Evolutionary conservation across 1,140 invertebrate species (phyloP).

Genomic region (Conus betulinus): DNA sequence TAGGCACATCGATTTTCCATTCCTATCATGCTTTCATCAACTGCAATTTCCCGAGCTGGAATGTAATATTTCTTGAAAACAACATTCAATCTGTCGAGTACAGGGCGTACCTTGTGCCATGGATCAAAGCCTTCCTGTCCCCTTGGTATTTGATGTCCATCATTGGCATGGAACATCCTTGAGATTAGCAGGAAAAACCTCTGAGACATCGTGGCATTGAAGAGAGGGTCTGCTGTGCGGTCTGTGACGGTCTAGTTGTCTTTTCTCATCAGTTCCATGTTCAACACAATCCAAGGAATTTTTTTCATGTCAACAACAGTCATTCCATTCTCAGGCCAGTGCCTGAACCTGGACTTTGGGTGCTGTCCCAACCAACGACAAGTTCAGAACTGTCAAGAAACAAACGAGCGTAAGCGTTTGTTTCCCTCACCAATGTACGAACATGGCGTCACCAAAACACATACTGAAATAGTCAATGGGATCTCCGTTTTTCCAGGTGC

Average conservation of each 20-base stretch:
- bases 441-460: neutral
- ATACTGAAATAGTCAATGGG: slow-evolving; percentile 21
- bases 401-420: slow-evolving; percentile 9
- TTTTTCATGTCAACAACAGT: neutral
- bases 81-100: slow-evolving; percentile 32
- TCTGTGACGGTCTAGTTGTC: neutral
- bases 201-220: neutral
- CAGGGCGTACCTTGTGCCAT: slow-evolving; percentile 38
- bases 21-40: slow-evolving; percentile 50
- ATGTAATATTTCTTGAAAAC: slow-evolving; percentile 28
- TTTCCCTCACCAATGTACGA: neutral
- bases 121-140: slow-evolving; percentile 44
- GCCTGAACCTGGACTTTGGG: slow-evolving; percentile 4
- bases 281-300: slow-evolving; percentile 16
- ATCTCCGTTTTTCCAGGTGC: neutral
- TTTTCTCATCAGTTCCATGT: slow-evolving; percentile 34
- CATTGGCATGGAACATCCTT: slow-evolving; percentile 34
- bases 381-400: neutral
- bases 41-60: slow-evolving; percentile 33
- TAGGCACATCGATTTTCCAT: slow-evolving; percentile 41
- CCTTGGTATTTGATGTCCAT: neutral
- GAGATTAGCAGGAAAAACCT: slow-evolving; percentile 28
- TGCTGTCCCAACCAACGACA: neutral
- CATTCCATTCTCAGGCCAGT: slow-evolving; percentile 31
- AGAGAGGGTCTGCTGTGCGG: slow-evolving; percentile 3